Conservation (phyloP, 2,113 vertebrate species). For the rat (Rattus norvegicus) region DNA sequence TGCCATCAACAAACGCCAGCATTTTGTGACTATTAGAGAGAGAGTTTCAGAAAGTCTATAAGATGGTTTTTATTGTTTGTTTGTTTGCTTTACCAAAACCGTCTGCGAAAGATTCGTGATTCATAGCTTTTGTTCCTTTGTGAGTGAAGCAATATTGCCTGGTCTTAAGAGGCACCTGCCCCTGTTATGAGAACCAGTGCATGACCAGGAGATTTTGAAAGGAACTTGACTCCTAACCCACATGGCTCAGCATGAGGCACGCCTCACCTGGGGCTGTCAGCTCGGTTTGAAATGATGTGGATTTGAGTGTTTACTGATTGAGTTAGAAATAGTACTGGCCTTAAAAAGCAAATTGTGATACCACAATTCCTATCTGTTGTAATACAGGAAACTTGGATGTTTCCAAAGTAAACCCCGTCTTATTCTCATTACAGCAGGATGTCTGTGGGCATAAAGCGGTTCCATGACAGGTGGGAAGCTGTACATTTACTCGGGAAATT, state of each 20-base stretch:
- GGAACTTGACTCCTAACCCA: constrained; percentile 26
- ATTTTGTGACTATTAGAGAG: background rate
- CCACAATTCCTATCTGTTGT: constrained; percentile 16
- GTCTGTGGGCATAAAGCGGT: background rate
- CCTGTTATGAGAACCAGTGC: background rate
- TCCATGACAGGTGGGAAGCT: constrained; percentile 58
- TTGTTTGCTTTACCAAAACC: constrained; percentile 1
- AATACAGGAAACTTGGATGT: constrained; percentile 24
- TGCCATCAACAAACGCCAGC: constrained; percentile 7
- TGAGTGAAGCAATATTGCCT: background rate
- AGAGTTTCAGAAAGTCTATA: constrained; percentile 37
- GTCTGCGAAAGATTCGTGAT: constrained; percentile 36
- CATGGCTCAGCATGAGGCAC: background rate
- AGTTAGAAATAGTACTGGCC: constrained; percentile 20
- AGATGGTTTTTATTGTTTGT: background rate
- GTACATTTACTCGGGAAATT: constrained; percentile 63
- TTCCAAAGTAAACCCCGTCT: constrained; percentile 33
- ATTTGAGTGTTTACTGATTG: constrained; percentile 57
- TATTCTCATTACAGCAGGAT: constrained; percentile 43
- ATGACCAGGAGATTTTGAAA: constrained; percentile 38
- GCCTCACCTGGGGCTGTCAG: background rate
- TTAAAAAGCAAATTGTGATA: constrained; percentile 40
- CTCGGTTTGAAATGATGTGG: background rate
- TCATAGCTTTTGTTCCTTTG: constrained; percentile 20
- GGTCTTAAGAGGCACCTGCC: constrained; percentile 1